Evolutionary conservation across 2,113 vertebrate species (phyloP).

Genomic region (Chinchilla lanigera): DNA sequence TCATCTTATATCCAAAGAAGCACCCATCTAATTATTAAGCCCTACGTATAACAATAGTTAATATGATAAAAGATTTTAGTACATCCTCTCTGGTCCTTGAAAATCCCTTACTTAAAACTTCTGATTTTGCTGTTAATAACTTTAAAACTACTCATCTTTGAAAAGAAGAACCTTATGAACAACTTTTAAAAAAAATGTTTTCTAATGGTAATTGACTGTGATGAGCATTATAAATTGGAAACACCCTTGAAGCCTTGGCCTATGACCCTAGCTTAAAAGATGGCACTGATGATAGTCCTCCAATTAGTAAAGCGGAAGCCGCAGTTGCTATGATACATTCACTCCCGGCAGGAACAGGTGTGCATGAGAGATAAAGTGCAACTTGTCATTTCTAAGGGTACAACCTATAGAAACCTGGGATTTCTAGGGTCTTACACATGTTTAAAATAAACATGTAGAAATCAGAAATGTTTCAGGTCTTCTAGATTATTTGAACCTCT

Average conservation of each 20-base stretch:
- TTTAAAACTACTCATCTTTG: neutral
- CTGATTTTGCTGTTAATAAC: slow-evolving; percentile 27
- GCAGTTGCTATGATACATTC: neutral
- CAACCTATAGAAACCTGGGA: neutral
- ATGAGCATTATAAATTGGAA: neutral
- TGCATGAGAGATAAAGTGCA: neutral
- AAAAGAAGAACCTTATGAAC: neutral
- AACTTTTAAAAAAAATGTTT: neutral
- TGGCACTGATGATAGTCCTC: neutral
- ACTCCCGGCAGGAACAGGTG: slow-evolving; percentile 40
- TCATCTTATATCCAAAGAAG: neutral
- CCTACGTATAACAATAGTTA: neutral
- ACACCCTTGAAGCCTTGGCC: slow-evolving; percentile 10
- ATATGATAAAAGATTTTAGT: neutral
- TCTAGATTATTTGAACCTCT: neutral
- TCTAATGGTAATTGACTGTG: slow-evolving; percentile 5
- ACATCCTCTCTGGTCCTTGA: neutral
- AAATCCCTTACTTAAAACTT: slow-evolving; percentile 32
- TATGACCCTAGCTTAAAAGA: neutral
- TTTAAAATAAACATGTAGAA: slow-evolving; percentile 33
- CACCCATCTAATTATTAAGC: neutral
- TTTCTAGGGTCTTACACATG: neutral
- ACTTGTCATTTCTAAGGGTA: neutral
- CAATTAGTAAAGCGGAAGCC: neutral
- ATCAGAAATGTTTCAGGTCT: neutral